Evolutionary conservation across 2,113 vertebrate genomes (phyloP), one percentile per base, ranked within the genome.

Genomic region (Limanda limanda): DNA sequence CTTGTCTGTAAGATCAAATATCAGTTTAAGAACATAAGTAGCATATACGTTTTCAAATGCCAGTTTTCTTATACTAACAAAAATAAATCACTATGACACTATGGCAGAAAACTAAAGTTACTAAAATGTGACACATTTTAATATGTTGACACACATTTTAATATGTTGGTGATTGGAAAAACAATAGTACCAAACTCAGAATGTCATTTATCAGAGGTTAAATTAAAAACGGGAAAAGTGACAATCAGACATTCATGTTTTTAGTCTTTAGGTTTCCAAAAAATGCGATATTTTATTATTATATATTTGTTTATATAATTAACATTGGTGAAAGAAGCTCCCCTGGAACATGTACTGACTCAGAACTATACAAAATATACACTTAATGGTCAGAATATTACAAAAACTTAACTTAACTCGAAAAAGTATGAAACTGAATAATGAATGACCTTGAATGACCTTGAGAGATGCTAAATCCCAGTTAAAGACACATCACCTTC

Each of bases 361-460:
- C 57, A n/a, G 45, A 12, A 7, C 1, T 63, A 42, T 3, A 35
- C 9, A 31, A 54, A 70, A 25, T 4, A 47, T 3, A 51, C 18
- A 17, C 52, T 64, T 17, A 71, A 71, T 31, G 9, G 12, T 57
- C 24, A 20, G 3, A 40, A 23, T 42, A 65, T 23, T n/a, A 40
- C 25, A 13, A 5, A 65, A 59, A 11, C 0, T 1, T 21, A 27
- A 21, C 7, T 5, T 37, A 42, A 18, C 2, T 21, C 4, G 24
- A 27, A 72, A 21, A 15, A 67, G 40, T 13, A 42, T 42, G 40
- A 13, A 42, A 42, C 40, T 8, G 10, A 40, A 27, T 60, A 51
- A 72, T 55, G 20, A 35, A 4, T 69, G 62, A 71, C 71, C 68
- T 68, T 68, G 15, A 74, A 55, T 71, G 65, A 85, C 71, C 65